Conservation (phyloP, 2,797 vertebrate genomes). For the Channallabes apus region DNA sequence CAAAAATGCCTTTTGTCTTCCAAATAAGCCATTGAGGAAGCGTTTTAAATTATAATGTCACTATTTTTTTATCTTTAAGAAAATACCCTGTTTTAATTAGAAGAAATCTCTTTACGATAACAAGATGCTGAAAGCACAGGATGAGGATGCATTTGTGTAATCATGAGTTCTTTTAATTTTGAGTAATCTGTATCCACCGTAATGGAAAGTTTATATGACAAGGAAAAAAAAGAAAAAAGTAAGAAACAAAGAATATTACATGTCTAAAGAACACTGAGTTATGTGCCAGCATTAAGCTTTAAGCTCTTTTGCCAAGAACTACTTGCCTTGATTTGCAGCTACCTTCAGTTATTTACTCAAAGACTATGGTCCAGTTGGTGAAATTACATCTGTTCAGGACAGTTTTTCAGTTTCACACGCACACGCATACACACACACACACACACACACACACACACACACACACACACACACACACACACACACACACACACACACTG, state of each 20-base stretch:
- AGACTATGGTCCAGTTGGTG: background rate
- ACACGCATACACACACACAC: no score
- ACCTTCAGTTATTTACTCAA: background rate
- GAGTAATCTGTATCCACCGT: background rate
- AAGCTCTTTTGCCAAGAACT: background rate
- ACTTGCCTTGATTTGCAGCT: background rate
- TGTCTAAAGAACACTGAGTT: background rate
- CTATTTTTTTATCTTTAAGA: background rate
- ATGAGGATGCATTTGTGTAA: background rate
- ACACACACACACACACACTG: background rate
- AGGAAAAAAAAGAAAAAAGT: background rate
- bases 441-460: background rate
- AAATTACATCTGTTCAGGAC: background rate
- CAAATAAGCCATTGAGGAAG: background rate
- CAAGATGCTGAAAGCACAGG: background rate
- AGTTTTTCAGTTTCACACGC: background rate
- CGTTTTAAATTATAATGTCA: background rate
- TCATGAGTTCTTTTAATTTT: background rate
- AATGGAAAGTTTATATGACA: background rate
- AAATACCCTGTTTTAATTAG: no score
- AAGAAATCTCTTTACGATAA: background rate
- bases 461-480: no score
- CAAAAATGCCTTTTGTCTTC: background rate
- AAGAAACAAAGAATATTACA: no score
- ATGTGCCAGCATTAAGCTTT: background rate